phyloP scores from a whole-genome alignment of 2,113 vertebrate species.

The Ariopsis seemanni region DNA sequence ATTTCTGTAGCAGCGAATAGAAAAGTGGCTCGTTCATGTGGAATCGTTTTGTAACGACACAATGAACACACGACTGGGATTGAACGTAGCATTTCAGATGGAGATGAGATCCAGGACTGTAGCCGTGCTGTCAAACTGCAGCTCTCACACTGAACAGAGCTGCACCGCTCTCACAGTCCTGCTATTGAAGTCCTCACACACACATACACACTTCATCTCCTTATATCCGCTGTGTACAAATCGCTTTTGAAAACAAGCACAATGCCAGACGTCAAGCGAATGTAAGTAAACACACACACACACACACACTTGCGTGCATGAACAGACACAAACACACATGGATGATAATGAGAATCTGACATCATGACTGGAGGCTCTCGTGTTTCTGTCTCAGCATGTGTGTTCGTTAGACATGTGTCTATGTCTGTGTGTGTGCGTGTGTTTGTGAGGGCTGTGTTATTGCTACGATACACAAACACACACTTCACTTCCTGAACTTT shows the following conservation, averaged over 20 bases:
- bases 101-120: slow-evolving; percentile 33
- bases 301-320: slow-evolving; percentile 17
- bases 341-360: slow-evolving; percentile 75
- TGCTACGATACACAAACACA: slow-evolving; percentile 70
- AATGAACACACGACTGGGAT: slow-evolving; percentile 26
- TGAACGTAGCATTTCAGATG: slow-evolving; percentile 11
- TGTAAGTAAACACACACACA: slow-evolving; percentile 43
- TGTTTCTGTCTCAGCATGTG: slow-evolving; percentile 58
- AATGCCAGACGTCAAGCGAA: slow-evolving; percentile 69
- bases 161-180: slow-evolving; percentile 59
- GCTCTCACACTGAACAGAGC: slow-evolving; percentile 70
- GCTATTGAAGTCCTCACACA: slow-evolving; percentile 64
- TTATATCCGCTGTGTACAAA: slow-evolving; percentile 74
- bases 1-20: background rate
- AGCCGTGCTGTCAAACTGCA: slow-evolving; percentile 66
- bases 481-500: slow-evolving; percentile 56
- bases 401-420: slow-evolving; percentile 34
- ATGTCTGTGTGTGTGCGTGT: slow-evolving; percentile 44
- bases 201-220: slow-evolving; percentile 59
- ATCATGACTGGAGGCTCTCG: slow-evolving; percentile 67
- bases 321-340: slow-evolving; percentile 27
- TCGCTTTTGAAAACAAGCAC: slow-evolving; percentile 67
- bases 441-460: slow-evolving; percentile 62
- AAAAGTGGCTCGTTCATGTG: background rate
- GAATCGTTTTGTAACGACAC: slow-evolving; percentile 15